Percentiles rank a stretch among this genome's conserved stretches.
Conservation (phyloP, 2,113 vertebrate genomes). For the Uria lomvia region DNA sequence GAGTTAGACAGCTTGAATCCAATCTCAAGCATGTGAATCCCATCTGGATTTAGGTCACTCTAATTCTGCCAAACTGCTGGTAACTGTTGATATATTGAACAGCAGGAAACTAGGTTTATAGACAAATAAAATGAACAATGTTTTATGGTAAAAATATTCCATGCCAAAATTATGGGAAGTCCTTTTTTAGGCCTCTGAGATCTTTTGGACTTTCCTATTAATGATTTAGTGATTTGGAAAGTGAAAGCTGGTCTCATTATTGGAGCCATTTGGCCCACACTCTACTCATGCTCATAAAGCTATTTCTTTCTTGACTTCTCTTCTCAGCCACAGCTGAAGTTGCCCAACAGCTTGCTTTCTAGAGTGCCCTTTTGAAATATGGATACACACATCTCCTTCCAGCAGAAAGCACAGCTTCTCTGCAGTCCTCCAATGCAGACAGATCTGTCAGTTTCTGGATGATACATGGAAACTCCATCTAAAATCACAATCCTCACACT, state of each 20-base stretch:
- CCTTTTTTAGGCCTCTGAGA: rapidly evolving
- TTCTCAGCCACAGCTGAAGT: neutral
- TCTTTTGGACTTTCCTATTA: neutral
- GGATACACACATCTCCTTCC: neutral
- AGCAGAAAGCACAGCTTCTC: neutral
- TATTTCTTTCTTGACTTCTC: neutral
- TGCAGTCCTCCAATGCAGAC: neutral
- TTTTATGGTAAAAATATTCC: neutral
- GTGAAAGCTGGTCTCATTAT: neutral
- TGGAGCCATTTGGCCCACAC: neutral
- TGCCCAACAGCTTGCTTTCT: neutral
- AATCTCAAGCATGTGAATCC: neutral
- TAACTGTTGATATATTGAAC: neutral
- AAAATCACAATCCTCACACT: neutral
- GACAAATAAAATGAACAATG: neutral
- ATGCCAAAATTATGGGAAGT: neutral
- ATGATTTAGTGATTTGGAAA: neutral
- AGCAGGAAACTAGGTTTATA: neutral
- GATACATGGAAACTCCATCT: neutral
- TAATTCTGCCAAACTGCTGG: neutral
- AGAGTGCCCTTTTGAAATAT: neutral
- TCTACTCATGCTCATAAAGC: neutral
- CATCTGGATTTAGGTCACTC: rapidly evolving
- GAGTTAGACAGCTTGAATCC: neutral
- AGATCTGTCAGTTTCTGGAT: neutral